Evolutionary conservation across 2,888 invertebrate species (phyloP).

Genomic region (Drosophila nr. perissopoda): DNA sequence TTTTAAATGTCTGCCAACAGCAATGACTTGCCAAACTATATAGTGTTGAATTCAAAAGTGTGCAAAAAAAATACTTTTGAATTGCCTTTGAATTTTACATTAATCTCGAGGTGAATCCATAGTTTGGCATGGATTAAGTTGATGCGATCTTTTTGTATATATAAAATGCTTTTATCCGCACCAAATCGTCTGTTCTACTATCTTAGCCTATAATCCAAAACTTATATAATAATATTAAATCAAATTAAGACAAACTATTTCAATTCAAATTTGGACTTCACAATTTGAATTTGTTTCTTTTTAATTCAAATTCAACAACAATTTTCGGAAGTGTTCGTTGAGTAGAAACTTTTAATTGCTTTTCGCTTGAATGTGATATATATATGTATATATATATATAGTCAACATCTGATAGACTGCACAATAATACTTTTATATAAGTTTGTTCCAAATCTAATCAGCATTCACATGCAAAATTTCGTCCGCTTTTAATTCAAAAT

Average conservation of each 20-base stretch:
- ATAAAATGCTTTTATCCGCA: background rate
- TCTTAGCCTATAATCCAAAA: background rate
- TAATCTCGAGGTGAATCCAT: background rate
- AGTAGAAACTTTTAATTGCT: background rate
- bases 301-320: background rate
- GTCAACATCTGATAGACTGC: background rate
- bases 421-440: background rate
- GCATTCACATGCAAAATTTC: background rate
- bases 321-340: background rate
- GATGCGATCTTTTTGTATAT: too few species aligned
- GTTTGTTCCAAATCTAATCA: background rate
- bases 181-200: background rate
- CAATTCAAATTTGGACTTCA: background rate
- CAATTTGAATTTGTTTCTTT: background rate
- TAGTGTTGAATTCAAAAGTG: background rate
- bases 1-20: constrained; percentile 46
- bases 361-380: background rate
- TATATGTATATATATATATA: background rate
- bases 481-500: background rate
- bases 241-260: background rate
- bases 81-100: background rate
- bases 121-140: background rate
- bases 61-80: background rate
- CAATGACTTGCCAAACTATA: constrained; percentile 14
- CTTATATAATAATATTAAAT: background rate